Conservation (phyloP, 2,888 invertebrate genomes). For the Sesia apiformis region DNA sequence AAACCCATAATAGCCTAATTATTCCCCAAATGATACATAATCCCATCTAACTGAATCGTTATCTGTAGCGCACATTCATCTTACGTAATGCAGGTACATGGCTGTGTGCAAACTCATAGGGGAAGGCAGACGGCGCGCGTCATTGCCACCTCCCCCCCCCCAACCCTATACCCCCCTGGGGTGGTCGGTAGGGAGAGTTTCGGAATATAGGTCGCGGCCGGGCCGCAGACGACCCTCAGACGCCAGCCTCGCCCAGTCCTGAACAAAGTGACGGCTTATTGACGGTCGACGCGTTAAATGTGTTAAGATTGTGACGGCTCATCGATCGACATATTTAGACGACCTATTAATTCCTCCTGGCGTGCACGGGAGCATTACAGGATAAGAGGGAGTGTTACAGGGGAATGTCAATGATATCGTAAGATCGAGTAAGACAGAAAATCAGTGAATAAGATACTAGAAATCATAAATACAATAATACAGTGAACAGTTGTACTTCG, state of each 20-base stretch:
- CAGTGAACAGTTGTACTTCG: too few relatives aligned
- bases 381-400: background rate
- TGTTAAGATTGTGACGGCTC: constrained; percentile 1
- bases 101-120: constrained; percentile 12
- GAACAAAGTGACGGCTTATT: constrained; percentile 8
- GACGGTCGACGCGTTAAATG: constrained; percentile 14
- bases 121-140: constrained; percentile 30
- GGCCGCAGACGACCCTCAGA: constrained; percentile 69
- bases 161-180: constrained; percentile 6
- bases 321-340: background rate
- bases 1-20: too few relatives aligned
- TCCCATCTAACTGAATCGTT: constrained; percentile 8
- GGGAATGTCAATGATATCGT: background rate
- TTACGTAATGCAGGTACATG: constrained; percentile 48
- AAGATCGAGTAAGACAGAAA: background rate
- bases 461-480: too few relatives aligned
- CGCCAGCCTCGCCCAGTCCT: constrained; percentile 43
- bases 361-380: background rate
- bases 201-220: constrained; percentile 61
- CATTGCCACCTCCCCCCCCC: constrained; percentile 16
- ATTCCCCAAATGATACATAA: background rate
- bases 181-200: constrained; percentile 12
- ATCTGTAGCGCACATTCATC: constrained; percentile 37
- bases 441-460: too few relatives aligned
- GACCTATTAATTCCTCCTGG: background rate